Evolutionary conservation across 2,888 invertebrate genomes (phyloP).

Genomic region (Metacarcinus magister): DNA sequence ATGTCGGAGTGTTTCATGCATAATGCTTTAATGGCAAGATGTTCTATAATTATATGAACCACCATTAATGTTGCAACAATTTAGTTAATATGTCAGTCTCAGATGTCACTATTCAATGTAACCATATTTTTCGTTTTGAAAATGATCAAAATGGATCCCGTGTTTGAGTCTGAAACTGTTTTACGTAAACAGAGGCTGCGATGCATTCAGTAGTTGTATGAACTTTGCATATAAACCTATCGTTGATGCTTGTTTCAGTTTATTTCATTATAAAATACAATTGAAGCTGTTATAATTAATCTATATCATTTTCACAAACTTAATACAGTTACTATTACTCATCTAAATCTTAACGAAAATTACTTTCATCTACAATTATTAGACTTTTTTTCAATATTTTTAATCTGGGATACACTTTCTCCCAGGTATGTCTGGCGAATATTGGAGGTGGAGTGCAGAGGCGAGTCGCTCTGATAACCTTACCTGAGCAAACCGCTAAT

Average conservation of each 20-base stretch:
- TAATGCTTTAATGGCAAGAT: too few relatives aligned
- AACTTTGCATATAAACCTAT: constrained; percentile 26
- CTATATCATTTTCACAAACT: not conserved
- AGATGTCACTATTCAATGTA: not conserved
- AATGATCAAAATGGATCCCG: not conserved
- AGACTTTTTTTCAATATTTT: not conserved
- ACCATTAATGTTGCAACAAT: too few relatives aligned
- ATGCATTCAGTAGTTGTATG: not conserved
- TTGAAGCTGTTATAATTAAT: not conserved
- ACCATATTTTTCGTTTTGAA: not conserved
- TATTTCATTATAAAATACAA: not conserved
- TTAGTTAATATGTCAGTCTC: not conserved
- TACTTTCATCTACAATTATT: not conserved
- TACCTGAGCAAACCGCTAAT: constrained; percentile 6
- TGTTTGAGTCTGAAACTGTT: not conserved
- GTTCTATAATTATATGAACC: too few relatives aligned
- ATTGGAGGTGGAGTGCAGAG: not conserved
- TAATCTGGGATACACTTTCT: not conserved
- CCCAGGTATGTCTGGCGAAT: not conserved
- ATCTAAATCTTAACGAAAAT: not conserved
- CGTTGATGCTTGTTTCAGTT: not conserved
- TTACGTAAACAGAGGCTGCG: not conserved
- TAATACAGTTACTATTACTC: not conserved
- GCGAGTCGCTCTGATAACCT: constrained; percentile 15
- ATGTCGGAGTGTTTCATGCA: too few relatives aligned